Conservation (phyloP, 2,797 vertebrate species). For the Acridotheres tristis region DNA sequence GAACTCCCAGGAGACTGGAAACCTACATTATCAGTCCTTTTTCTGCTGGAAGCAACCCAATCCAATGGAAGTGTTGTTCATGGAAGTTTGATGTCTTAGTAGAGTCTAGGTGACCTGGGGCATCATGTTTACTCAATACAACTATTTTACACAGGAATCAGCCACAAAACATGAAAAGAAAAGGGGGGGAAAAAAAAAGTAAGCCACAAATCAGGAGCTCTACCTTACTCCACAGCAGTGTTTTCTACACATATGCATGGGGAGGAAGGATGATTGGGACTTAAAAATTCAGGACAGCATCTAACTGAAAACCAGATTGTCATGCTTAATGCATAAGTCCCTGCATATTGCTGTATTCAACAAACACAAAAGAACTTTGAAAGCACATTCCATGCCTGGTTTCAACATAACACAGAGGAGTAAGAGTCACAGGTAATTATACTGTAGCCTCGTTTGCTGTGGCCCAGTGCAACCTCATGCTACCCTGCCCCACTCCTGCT, state of each 20-base stretch:
- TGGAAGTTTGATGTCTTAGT: neutral
- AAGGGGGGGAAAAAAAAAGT: no score
- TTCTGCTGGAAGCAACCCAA: neutral
- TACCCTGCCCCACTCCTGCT: neutral
- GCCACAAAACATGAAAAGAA: neutral
- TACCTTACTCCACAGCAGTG: neutral
- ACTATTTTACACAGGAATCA: neutral
- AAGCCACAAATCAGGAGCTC: neutral
- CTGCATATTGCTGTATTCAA: neutral
- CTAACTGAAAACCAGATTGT: neutral
- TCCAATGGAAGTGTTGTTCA: neutral
- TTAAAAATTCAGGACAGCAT: neutral
- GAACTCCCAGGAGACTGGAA: constrained; percentile 14
- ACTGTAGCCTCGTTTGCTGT: neutral
- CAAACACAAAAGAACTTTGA: neutral
- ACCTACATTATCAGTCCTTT: constrained; percentile 21
- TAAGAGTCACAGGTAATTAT: neutral
- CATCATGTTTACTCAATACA: neutral
- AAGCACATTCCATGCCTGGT: neutral
- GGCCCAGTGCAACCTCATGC: fast-evolving
- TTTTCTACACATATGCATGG: neutral
- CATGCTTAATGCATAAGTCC: neutral
- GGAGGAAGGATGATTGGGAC: neutral
- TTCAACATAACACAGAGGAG: neutral
- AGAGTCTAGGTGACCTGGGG: neutral